phyloP scores from a whole-genome alignment of 37 sponge, comb jelly and placozoan species.

The Diacarnus erythraeanus region DNA sequence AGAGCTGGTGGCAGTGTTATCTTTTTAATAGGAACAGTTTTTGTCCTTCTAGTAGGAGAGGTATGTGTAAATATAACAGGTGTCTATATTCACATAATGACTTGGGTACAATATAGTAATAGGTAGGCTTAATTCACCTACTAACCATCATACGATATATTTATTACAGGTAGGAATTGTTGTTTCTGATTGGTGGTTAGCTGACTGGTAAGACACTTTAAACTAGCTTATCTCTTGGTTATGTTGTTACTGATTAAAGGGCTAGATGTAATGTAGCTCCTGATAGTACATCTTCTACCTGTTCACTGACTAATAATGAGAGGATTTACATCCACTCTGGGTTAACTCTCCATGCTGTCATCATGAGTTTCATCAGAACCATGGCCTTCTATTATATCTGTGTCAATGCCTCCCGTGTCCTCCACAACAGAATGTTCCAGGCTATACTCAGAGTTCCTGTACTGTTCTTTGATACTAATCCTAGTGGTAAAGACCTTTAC shows the following conservation, averaged over 20 bases:
- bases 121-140: too few relatives aligned
- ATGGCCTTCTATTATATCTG: slow-evolving; percentile 24
- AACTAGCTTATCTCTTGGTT: background rate
- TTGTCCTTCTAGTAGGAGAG: slow-evolving; percentile 40
- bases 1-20: slow-evolving; percentile 44
- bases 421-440: background rate
- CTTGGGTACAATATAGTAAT: too few relatives aligned
- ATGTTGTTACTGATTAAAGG: background rate
- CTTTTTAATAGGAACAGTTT: slow-evolving; percentile 6
- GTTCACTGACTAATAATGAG: slow-evolving; percentile 8
- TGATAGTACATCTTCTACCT: background rate
- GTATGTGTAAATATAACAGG: too few relatives aligned
- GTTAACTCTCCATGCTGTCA: background rate
- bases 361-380: slow-evolving; percentile 18
- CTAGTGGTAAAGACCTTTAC: slow-evolving; percentile 35
- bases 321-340: slow-evolving; percentile 51
- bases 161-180: slow-evolving; percentile 28
- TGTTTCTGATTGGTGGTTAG: slow-evolving; percentile 65
- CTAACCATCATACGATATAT: background rate
- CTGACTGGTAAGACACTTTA: slow-evolving; percentile 48
- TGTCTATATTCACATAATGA: too few relatives aligned
- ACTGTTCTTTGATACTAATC: slow-evolving; percentile 82
- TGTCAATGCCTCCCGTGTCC: slow-evolving; percentile 20
- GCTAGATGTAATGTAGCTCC: background rate
- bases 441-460: slow-evolving; percentile 60